A percentile compares a stretch with the other conserved stretches of the same genome.
These are phyloP conservation scores for Tor tambroides DNA, from an alignment of 2,113 vertebrate species.

Conservation along the genomic window DNA sequence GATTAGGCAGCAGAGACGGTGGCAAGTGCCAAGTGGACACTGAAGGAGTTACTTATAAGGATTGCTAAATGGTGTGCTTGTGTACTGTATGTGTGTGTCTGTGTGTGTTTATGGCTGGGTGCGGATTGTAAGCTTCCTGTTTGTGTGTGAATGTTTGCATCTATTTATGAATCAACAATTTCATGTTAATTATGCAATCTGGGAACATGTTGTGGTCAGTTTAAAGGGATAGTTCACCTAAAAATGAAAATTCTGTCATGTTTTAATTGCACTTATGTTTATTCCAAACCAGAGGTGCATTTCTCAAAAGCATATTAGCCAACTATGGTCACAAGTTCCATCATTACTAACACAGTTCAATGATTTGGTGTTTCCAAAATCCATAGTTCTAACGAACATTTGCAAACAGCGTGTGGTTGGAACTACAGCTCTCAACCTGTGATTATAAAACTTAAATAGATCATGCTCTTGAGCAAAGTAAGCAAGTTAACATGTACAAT, in stretches of 20 bases:
- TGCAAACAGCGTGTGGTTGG: too few species aligned
- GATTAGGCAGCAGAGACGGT: constrained; percentile 58
- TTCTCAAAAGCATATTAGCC: not conserved
- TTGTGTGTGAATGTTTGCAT: constrained; percentile 11
- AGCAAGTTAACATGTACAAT: not conserved
- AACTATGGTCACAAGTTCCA: not conserved
- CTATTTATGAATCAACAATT: not conserved
- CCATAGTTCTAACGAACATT: not conserved
- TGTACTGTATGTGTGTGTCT: not conserved
- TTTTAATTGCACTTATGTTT: not conserved
- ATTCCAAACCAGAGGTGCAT: not conserved
- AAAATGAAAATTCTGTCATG: not conserved
- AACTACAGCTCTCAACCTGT: not conserved
- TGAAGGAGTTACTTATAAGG: constrained; percentile 55
- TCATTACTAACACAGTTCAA: not conserved
- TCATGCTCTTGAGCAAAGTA: not conserved
- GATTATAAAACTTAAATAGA: not conserved
- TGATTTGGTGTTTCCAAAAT: not conserved
- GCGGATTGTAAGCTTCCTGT: constrained; percentile 12
- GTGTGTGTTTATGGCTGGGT: constrained; percentile 5
- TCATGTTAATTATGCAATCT: not conserved
- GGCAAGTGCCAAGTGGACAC: constrained; percentile 43
- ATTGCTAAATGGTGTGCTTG: constrained; percentile 38
- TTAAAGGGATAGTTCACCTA: too few species aligned
- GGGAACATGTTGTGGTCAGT: not conserved